Conservation (phyloP, 2,797 vertebrate species). For the Acipenser oxyrinchus region DNA sequence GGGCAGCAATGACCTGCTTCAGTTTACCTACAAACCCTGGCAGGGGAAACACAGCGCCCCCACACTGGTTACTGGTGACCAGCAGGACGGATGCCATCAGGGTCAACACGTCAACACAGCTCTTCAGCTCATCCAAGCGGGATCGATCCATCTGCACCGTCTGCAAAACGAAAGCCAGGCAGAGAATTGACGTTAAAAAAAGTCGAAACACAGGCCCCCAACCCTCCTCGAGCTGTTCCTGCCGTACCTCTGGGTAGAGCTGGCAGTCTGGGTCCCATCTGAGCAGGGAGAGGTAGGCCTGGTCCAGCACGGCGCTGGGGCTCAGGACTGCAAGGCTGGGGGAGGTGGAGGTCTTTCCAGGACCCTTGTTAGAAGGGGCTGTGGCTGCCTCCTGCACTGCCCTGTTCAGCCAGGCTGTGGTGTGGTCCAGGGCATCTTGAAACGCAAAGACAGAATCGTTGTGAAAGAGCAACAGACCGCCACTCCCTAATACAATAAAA, state of each 20-base stretch:
- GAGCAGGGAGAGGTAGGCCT: conserved; percentile 58
- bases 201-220: background rate
- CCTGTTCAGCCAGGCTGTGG: conserved; percentile 49
- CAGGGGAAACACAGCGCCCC: conserved; percentile 42
- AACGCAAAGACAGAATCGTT: no score
- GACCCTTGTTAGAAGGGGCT: background rate
- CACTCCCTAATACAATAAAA: background rate
- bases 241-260: conserved; percentile 62
- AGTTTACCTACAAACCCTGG: conserved; percentile 65
- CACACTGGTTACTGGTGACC: conserved; percentile 49
- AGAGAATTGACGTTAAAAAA: background rate
- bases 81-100: conserved; percentile 59
- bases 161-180: conserved; percentile 30
- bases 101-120: conserved; percentile 37
- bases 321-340: conserved; percentile 27
- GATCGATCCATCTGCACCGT: conserved; percentile 51
- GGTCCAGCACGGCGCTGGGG: conserved; percentile 42
- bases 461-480: background rate
- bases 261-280: conserved; percentile 51
- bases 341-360: background rate
- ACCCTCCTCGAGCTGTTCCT: background rate
- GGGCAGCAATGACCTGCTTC: conserved; percentile 46
- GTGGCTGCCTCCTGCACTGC: conserved; percentile 38
- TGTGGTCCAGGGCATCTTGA: conserved; percentile 47
- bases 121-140: conserved; percentile 47